These are phyloP conservation scores for Caenorhabditis becei DNA, from an alignment of 2,888 invertebrate species.

Conservation along the genomic window DNA sequence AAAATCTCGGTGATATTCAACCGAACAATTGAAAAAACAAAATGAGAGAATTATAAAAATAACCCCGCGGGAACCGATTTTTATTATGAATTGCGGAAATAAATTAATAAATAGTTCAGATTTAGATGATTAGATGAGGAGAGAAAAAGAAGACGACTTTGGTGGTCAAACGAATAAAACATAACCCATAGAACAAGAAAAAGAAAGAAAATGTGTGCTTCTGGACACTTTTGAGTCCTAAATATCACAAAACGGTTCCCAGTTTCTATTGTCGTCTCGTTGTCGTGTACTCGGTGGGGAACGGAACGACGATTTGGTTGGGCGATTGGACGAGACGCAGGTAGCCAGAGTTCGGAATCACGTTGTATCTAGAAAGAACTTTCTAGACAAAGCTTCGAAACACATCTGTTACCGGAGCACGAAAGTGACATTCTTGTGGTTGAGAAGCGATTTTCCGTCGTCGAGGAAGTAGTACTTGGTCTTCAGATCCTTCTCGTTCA, in stretches of 20 bases:
- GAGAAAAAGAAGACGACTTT: conserved; percentile 11
- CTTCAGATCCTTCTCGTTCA: conserved; percentile 95
- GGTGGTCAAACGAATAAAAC: background rate
- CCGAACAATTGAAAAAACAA: too few species aligned
- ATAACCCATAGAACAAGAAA: conserved; percentile 28
- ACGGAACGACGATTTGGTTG: conserved; percentile 91
- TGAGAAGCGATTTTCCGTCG: conserved; percentile 97
- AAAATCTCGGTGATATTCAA: background rate
- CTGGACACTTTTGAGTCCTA: background rate
- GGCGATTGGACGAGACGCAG: conserved; percentile 89
- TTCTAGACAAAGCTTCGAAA: background rate
- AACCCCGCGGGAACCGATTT: background rate
- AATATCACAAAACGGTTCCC: too few species aligned
- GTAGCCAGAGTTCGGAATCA: conserved; percentile 97
- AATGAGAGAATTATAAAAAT: background rate
- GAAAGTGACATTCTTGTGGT: conserved; percentile 94
- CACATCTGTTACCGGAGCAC: conserved; percentile 89
- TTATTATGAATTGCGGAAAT: background rate
- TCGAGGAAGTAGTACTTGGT: conserved; percentile 99
- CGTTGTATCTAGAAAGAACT: conserved; percentile 85
- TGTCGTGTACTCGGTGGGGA: conserved; percentile 90
- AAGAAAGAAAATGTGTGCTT: background rate
- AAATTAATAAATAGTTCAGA: conserved; percentile 5
- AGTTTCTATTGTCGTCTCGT: conserved; percentile 24
- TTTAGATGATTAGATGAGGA: conserved; percentile 15